Evolutionary conservation across 2,113 vertebrate species (phyloP).

Genomic region (Panthera leo): DNA sequence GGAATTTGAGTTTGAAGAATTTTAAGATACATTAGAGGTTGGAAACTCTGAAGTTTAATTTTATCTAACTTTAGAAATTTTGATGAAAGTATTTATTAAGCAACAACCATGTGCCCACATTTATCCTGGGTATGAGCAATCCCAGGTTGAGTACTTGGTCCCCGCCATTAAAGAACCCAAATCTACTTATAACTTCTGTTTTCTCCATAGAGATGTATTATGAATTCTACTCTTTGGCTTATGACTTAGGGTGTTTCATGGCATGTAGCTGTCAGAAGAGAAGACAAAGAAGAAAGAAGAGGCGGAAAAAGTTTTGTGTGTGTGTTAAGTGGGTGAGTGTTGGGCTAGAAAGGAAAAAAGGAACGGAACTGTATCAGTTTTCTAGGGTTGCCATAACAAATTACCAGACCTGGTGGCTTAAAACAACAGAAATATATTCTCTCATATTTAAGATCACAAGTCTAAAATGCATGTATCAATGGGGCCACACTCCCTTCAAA

Average conservation of each 20-base stretch:
- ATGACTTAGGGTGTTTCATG: not conserved
- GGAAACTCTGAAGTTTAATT: not conserved
- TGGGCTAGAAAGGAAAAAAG: not conserved
- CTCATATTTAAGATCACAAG: not conserved
- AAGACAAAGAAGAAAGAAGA: not conserved
- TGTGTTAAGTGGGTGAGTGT: not conserved
- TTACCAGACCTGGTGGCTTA: not conserved
- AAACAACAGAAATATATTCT: not conserved
- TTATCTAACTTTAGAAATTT: not conserved
- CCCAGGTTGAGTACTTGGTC: not conserved
- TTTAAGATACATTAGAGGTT: not conserved
- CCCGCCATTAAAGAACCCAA: not conserved
- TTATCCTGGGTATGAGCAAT: not conserved
- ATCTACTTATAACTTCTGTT: not conserved
- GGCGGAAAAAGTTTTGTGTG: not conserved
- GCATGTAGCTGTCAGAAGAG: not conserved
- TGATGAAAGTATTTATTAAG: not conserved
- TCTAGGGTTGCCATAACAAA: not conserved
- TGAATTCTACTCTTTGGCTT: not conserved
- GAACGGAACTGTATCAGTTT: not conserved
- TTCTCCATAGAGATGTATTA: not conserved
- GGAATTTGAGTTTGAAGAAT: not conserved
- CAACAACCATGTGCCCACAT: not conserved
- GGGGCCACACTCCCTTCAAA: fast-evolving
- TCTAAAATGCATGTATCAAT: not conserved